A percentile compares a stretch with the other conserved stretches of the same genome.
phyloP scores from a whole-genome alignment of 2,797 vertebrate species.

The Paratrypauchen microcephalus region DNA sequence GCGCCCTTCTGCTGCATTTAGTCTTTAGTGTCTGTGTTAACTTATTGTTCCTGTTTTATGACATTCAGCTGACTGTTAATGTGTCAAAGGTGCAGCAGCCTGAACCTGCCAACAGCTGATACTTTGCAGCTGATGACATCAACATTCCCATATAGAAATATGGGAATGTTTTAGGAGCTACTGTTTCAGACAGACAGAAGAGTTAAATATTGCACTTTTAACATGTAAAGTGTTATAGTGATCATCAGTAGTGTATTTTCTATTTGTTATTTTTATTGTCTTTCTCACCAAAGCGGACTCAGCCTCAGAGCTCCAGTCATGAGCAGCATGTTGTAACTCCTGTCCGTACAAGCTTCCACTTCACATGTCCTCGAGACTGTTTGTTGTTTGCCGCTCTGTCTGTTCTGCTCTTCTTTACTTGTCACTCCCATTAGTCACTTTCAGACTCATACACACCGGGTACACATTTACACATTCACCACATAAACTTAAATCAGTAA shows the following conservation, averaged over 20 bases:
- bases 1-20: too few relatives aligned
- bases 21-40: too few relatives aligned
- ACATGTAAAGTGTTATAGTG: not conserved
- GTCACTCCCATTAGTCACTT: slow-evolving; percentile 46
- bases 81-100: too few relatives aligned
- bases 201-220: too few relatives aligned
- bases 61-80: too few relatives aligned
- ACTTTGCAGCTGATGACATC: too few relatives aligned
- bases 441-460: slow-evolving; percentile 16
- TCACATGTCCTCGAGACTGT: slow-evolving; percentile 31
- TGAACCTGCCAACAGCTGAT: too few relatives aligned
- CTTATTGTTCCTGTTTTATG: too few relatives aligned
- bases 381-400: slow-evolving; percentile 31
- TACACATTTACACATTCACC: not conserved
- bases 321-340: slow-evolving; percentile 38
- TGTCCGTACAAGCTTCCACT: slow-evolving; percentile 19
- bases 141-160: too few relatives aligned
- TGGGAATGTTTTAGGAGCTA: too few relatives aligned
- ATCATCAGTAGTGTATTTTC: not conserved
- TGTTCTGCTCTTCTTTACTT: slow-evolving; percentile 39
- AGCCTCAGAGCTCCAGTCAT: not conserved
- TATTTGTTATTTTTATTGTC: not conserved
- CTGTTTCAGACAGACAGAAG: too few relatives aligned
- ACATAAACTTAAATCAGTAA: not conserved
- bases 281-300: not conserved